Conservation (phyloP, 2,113 vertebrate genomes). For the Phylloscopus whistleri region DNA sequence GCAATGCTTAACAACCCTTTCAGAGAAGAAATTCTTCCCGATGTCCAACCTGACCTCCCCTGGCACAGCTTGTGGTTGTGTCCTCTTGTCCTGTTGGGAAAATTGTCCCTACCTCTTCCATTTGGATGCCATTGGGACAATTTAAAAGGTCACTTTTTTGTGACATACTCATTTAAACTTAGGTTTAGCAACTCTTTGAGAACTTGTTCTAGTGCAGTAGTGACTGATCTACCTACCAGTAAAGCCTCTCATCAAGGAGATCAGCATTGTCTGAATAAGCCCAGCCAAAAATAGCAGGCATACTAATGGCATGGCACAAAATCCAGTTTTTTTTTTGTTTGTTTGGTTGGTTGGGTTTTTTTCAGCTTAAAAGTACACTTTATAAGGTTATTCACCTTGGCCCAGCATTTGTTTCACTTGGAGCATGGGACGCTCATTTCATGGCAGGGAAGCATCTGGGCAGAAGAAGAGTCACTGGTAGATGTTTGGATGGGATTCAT, state of each 20-base stretch:
- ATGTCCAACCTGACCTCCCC: background rate
- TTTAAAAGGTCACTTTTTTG: background rate
- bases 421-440: background rate
- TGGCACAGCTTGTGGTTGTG: background rate
- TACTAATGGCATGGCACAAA: background rate
- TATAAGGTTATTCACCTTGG: background rate
- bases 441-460: background rate
- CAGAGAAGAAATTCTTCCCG: background rate
- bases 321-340: background rate
- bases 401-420: background rate
- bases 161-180: background rate
- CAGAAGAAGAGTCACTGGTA: background rate
- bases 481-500: constrained; percentile 23
- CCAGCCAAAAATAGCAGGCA: background rate
- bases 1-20: background rate
- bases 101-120: background rate
- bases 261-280: background rate
- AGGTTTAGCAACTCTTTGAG: background rate
- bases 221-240: background rate
- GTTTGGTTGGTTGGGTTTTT: no score
- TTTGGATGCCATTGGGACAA: background rate
- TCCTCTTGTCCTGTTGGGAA: background rate
- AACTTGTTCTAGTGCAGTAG: background rate
- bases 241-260: background rate
- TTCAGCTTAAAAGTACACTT: background rate